Evolutionary conservation across 1,140 invertebrate species (phyloP), one percentile per base, ranked within the genome.

Genomic region (Macrobrachium nipponense): DNA sequence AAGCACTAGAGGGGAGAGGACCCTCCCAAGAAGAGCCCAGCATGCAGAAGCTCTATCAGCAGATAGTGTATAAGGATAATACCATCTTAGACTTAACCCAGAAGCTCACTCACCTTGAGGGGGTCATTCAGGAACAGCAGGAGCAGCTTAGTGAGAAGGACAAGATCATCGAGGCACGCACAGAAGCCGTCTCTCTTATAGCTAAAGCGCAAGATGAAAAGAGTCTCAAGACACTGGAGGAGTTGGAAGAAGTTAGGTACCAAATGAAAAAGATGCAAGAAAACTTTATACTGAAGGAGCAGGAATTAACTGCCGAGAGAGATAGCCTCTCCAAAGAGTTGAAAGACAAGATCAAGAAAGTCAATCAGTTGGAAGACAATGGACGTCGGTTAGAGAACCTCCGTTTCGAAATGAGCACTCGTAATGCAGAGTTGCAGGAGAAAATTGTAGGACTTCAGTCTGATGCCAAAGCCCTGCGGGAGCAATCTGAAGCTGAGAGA

Each of bases 121-220:
- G 90, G 43, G 89, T 89, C 20, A 90, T 93, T n/a, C 92, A 95
- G 94, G 88, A 87, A n/a, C 82, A 86, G 15, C 76, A 66, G 1
- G 88, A 89, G 59, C n/a, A 66, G 91, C 92, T 96, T 23, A 94
- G 94, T 90, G 96, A 97, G 90, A 97, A 97, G 91, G 95, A 97
- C 90, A 94, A 95, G 89, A 95, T 97, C 68, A 96, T 97, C 90
- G 94, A 95, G 91, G 94, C 96, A 15, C 94, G 96, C 91, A 96
- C 95, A 88, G 94, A 95, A 91, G 96, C 96, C 23, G 94, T 95
- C 60, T 94, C 94, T n/a, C 91, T 96, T 80, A 94, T 96, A 93
- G 94, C 95, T 10, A 95, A 95, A 88, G 95, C 94, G 90, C 91
- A 96, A 76, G 95, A 93, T 88, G 94, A 93, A 90, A 95, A 95